Evolutionary conservation across 2,113 vertebrate species (phyloP), one percentile per base, ranked within the genome.

Genomic region (Thryonomys swinderianus): DNA sequence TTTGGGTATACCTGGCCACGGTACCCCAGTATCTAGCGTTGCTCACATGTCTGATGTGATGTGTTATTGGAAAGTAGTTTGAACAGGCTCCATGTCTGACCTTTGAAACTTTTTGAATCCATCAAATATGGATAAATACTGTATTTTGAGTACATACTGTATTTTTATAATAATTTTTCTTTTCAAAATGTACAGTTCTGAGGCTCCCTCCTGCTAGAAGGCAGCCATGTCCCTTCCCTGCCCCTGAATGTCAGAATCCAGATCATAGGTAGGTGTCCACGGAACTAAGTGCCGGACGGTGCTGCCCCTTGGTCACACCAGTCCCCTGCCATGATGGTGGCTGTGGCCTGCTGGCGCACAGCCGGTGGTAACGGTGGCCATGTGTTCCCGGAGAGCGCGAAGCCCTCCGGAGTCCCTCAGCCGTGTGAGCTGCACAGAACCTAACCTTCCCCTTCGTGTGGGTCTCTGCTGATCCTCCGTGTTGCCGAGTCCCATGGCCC

Each of bases 151-250:
- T 71, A 40, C 2, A 74, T 85, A 20, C 69, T 57, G 3, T 78
- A 66, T 90, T 84, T 87, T 88, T 34, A 3, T 89, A 82, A 27
- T 53, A 27, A 37, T 64, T 87, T 90, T 91, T 79, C 89, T 85
- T 5, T 79, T 90, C 5, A 76, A 45, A 67, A 59, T 23, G 6
- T 53, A 27, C 12, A 57, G 55, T 16, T 57, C 55, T 57, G 32
- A 67, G 14, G 27, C 91, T 92, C 93, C 40, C 53, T 89, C 61
- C 45, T 81, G 37, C 23, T 23, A 4, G 10, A 32, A 4, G 32
- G 34, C 5, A 85, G 34, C 59, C 76, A 2, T 4, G 1, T 17
- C 53, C 82, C 30, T 85, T 81, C 62, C 37, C 37, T 82, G 53
- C 73, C 88, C 83, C 67, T 48, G 13, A 30, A 30, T 3, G 0